Evolutionary conservation across 2,113 vertebrate genomes (phyloP).

Genomic region (Lamprotornis superbus): DNA sequence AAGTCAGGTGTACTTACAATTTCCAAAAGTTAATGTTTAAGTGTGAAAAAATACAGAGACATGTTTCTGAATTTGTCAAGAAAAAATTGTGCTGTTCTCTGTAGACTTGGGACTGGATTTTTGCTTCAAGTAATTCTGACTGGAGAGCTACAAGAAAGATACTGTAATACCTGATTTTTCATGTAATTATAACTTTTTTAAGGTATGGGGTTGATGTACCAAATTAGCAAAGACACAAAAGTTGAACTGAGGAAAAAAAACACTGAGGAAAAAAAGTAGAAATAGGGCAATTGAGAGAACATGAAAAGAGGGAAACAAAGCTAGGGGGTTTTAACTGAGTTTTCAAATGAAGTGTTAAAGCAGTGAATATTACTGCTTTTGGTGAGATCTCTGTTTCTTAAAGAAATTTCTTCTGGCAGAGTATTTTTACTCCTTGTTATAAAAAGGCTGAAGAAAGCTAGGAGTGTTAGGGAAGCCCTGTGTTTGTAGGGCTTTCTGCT

Average conservation of each 20-base stretch:
- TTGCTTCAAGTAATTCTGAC: neutral
- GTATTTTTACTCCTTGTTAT: neutral
- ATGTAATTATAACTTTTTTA: neutral
- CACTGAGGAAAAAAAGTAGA: neutral
- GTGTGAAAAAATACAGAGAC: neutral
- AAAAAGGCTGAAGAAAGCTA: neutral
- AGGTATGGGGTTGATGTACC: rapidly evolving
- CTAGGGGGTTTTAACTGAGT: neutral
- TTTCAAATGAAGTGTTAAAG: neutral
- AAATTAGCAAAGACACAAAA: neutral
- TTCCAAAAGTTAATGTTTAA: neutral
- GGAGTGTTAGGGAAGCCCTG: neutral
- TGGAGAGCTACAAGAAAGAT: neutral
- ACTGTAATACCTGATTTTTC: neutral
- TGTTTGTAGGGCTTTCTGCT: neutral
- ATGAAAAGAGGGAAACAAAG: neutral
- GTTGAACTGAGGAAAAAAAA: neutral
- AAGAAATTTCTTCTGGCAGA: neutral
- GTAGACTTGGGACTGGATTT: neutral
- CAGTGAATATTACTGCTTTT: neutral
- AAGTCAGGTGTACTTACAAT: neutral
- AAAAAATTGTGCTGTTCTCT: neutral
- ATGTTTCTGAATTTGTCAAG: neutral
- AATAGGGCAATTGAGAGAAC: neutral
- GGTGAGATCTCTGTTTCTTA: neutral